Percentiles rank a stretch among this genome's conserved stretches.
phyloP scores from a whole-genome alignment of 2,888 invertebrate genomes.

The Netelia melanura region DNA sequence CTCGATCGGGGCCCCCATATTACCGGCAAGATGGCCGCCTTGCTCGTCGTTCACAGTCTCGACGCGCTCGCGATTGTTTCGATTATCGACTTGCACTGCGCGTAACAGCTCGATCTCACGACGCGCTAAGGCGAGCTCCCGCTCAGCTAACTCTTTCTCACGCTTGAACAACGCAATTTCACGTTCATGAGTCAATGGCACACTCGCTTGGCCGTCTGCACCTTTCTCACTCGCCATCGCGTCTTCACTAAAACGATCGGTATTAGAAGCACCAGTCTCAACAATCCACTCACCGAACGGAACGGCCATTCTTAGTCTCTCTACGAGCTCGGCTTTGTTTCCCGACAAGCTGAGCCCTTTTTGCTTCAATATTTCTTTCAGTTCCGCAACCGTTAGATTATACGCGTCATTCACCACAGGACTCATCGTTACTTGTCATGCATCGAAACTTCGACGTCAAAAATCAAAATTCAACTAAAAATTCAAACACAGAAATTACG shows the following conservation, averaged over 20 bases:
- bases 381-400: background rate
- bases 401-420: conserved; percentile 5
- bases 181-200: background rate
- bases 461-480: too few species aligned
- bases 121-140: background rate
- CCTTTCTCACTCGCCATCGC: too few species aligned
- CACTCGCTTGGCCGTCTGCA: too few species aligned
- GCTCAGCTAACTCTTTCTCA: background rate
- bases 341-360: conserved; percentile 28
- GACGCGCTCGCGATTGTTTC: background rate
- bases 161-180: background rate
- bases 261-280: background rate
- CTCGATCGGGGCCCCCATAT: background rate
- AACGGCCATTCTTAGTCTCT: background rate
- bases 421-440: too few species aligned
- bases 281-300: background rate
- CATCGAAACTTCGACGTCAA: too few species aligned
- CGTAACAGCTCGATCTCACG: conserved; percentile 10
- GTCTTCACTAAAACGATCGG: background rate
- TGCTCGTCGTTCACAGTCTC: background rate
- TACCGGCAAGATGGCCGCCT: background rate
- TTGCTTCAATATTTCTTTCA: conserved; percentile 9
- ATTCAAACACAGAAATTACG: background rate
- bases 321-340: conserved; percentile 13
- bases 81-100: background rate